Base-by-base conservation (phyloP, 1,140 invertebrate species). In the Drosophila setifemur region DNA sequence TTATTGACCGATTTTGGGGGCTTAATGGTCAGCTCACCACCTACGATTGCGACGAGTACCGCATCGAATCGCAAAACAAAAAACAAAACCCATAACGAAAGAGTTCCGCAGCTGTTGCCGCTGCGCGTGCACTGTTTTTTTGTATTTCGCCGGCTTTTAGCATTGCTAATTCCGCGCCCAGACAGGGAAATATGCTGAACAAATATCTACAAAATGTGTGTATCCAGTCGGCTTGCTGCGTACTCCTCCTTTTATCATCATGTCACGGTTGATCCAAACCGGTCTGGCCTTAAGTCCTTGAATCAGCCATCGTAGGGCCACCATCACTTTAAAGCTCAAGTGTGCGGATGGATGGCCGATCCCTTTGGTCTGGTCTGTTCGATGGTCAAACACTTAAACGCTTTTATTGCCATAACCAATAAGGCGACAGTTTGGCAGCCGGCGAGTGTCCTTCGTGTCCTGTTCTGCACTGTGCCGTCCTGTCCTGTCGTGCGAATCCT, bases 1-100 rank as follows among this genome's bases (percentile, higher is more conserved):
- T 89, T 89, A 89, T 89, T 87, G 87, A 78, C 74, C 87, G 87
- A 89, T 83, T 89, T 82, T 69, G 75, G 86, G 78, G 57, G 52
- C 57, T 77, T 54, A 70, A 73, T 73, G 73, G 78, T 73, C 78
- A 72, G 75, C 66, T 60, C 61, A 66, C 64, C 73, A 81, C 64
- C 63, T 47, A 55, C 39, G 37, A 25, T n/a, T n/a, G n/a, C n/a
- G n/a, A n/a, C n/a, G n/a, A n/a, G n/a, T n/a, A n/a, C n/a, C 47
- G 26, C 43, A 43, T 11, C 25, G 21, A 47, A 21, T 5, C n/a
- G 31, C 9, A 50, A 40, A 48, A 37, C 43, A 23, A 18, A 28
- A 12, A 33, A 11, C 28, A 31, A 39, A 16, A 16, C 26, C 9
- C 2, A 18, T 11, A 29, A 8, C n/a, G 14, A 21, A 49, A 21